Percentiles rank a stretch among this genome's conserved stretches.
Evolutionary conservation across 2,113 vertebrate genomes (phyloP).

Genomic region (Stigmatopora nigra): DNA sequence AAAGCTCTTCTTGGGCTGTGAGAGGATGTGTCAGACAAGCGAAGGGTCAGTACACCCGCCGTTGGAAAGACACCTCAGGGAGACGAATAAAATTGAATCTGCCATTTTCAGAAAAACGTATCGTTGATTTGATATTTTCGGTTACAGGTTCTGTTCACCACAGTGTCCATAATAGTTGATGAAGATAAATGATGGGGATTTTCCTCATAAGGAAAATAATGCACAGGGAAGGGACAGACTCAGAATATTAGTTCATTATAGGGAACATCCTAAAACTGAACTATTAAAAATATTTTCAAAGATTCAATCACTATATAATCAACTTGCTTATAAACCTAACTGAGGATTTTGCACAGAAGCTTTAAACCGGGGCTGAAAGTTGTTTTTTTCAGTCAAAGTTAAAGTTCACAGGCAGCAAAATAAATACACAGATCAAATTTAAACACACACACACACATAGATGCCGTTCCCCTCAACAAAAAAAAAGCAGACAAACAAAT

Average conservation of each 20-base stretch:
- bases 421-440: conserved; percentile 21
- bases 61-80: conserved; percentile 66
- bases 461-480: neutral
- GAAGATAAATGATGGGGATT: conserved; percentile 72
- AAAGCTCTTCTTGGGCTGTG: conserved; percentile 42
- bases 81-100: conserved; percentile 73
- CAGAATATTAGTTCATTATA: conserved; percentile 17
- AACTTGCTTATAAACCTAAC: conserved; percentile 45
- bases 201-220: conserved; percentile 37
- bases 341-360: conserved; percentile 36
- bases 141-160: conserved; percentile 61
- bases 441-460: conserved; percentile 24
- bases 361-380: conserved; percentile 22
- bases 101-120: conserved; percentile 75
- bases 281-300: conserved; percentile 34
- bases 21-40: conserved; percentile 54
- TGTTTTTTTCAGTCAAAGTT: conserved; percentile 20
- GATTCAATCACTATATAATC: conserved; percentile 41
- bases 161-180: conserved; percentile 70
- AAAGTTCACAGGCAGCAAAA: conserved; percentile 14
- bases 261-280: conserved; percentile 12
- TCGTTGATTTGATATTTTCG: conserved; percentile 72
- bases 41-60: conserved; percentile 68
- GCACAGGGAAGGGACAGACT: conserved; percentile 23
- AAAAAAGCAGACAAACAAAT: conserved; percentile 3